A percentile compares a stretch with the other conserved stretches of the same genome.
Evolutionary conservation across 2,888 invertebrate species (phyloP).

Genomic region (Idaea dimidiata): DNA sequence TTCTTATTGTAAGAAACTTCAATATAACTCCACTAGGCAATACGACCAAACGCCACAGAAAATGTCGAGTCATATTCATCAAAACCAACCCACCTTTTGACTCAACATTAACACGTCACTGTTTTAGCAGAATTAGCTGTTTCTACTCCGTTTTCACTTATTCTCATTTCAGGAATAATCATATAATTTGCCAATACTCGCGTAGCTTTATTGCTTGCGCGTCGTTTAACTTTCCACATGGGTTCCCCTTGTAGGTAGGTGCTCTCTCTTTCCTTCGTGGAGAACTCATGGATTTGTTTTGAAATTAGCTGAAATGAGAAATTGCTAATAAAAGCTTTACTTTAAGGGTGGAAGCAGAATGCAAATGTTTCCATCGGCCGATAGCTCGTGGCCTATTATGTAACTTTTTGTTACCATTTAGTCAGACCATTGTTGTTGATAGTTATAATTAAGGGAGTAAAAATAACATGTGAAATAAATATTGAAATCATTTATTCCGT

Average conservation of each 20-base stretch:
- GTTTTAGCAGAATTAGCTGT: constrained; percentile 13
- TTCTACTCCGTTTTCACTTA: constrained; percentile 25
- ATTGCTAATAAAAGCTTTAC: background rate
- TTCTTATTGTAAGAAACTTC: background rate
- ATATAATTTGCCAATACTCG: constrained; percentile 29
- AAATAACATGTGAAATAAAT: too few relatives aligned
- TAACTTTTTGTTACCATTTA: too few relatives aligned
- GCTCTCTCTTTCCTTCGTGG: background rate
- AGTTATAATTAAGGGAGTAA: too few relatives aligned
- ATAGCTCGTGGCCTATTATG: background rate
- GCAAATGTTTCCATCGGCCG: background rate
- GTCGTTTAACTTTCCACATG: constrained; percentile 35
- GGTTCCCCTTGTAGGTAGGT: constrained; percentile 12
- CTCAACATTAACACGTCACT: constrained; percentile 11
- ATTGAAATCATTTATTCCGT: too few relatives aligned
- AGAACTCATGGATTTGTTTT: background rate
- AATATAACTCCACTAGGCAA: background rate
- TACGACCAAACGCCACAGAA: background rate
- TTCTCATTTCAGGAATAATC: constrained; percentile 25
- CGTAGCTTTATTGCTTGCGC: constrained; percentile 28
- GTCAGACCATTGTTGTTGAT: too few relatives aligned
- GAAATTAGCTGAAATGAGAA: constrained; percentile 1
- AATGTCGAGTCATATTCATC: background rate
- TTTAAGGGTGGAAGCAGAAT: background rate
- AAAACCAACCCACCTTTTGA: background rate